Evolutionary conservation across 2,888 invertebrate species (phyloP), one percentile per base, ranked within the genome.

Genomic region (Phania funesta): DNA sequence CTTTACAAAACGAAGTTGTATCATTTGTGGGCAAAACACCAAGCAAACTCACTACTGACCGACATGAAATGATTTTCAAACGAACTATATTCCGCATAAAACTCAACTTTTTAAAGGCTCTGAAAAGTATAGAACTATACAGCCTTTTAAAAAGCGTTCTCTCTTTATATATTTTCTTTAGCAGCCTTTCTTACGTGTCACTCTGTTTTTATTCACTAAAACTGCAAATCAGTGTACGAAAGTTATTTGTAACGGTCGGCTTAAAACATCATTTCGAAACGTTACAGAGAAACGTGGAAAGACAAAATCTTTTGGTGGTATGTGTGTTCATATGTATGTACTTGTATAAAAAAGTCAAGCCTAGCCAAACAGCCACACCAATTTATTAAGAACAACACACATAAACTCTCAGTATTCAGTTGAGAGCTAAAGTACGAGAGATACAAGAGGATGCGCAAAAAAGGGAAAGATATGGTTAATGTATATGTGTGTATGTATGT

Each of bases 321-420:
- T 44, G 41, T 16, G n/a, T 38, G 26, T 38, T 24, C n/a, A 13
- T 41, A 16, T 68, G 16, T 26, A 7, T 54, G 52, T 54, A n/a
- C 29, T 6, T 41, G 8, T 26, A 13, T 44, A 16, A 8, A 3
- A 74, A 64, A 64, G 64, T 44, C 56, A 75, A 65, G 35, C 75
- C 65, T 75, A 46, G 38, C 0, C 32, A 58, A 75, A 58, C 38
- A 58, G 75, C 75, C 58, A 67, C 76, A 76, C 76, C 76, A 76
- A 76, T 20, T 58, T 58, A 24, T 2, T 18, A 52, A n/a, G 50
- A 58, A 18, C 20, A 18, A 18, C 46, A 65, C 58, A 26, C 7
- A n/a, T 13, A 35, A 56, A 11, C 38, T 54, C 52, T 67, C 52
- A 16, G 50, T 18, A 13, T 41, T 44, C 6, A 35, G 9, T 22